Percentiles rank a stretch among this genome's conserved stretches.
Conservation (phyloP, 2,113 vertebrate genomes). For the Struthio camelus region DNA sequence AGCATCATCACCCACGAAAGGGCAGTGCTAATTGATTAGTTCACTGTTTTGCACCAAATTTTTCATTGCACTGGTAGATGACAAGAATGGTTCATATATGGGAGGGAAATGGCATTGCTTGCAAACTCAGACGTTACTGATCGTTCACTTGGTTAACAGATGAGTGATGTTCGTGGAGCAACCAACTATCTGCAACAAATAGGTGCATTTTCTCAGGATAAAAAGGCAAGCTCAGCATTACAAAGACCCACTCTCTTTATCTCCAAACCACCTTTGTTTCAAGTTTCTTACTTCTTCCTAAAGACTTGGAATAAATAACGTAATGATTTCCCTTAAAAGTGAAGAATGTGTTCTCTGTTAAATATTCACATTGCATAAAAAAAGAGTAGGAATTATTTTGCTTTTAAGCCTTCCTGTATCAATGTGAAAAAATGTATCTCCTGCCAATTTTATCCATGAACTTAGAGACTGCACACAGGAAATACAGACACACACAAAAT, state of each 20-base stretch:
- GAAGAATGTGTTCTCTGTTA: not conserved
- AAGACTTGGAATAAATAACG: conserved; percentile 52
- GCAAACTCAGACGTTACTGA: not conserved
- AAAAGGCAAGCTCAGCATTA: conserved; percentile 38
- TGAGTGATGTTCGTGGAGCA: not conserved
- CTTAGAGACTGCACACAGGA: not conserved
- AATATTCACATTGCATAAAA: not conserved
- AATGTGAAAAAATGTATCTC: not conserved
- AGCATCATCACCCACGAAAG: not conserved
- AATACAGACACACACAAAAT: not conserved
- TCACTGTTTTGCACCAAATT: not conserved
- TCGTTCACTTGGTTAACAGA: not conserved
- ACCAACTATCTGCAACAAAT: not conserved
- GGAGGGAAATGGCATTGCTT: not conserved
- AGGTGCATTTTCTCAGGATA: conserved; percentile 21
- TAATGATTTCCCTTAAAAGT: conserved; percentile 55
- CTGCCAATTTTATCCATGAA: not conserved
- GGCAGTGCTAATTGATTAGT: not conserved
- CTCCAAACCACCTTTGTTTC: conserved; percentile 20
- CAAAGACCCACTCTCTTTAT: conserved; percentile 14
- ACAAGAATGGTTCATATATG: not conserved
- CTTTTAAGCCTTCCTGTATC: not conserved
- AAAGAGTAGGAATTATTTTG: conserved; percentile 1
- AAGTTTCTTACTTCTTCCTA: conserved; percentile 36
- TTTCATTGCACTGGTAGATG: not conserved